Evolutionary conservation across 2,888 invertebrate species (phyloP), one percentile per base, ranked within the genome.

Genomic region (Spodoptera exigua): DNA sequence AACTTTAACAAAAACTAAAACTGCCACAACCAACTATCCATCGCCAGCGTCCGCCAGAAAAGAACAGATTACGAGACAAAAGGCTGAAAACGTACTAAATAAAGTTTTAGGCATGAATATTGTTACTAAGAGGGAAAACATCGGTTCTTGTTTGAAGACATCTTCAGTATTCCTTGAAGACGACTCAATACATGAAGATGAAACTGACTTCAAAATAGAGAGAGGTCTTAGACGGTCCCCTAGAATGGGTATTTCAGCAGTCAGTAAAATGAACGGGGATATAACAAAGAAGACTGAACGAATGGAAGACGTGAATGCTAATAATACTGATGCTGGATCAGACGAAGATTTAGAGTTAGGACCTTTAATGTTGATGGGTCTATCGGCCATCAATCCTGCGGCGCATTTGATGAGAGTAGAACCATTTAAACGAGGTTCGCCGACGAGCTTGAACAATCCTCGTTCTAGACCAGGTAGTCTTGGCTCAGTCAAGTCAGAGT

Each of bases 321-420:
- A 89, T 63, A 86, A 79, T 65, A 84, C 83, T 67, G 93, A 93
- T 51, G 81, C 86, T 21, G 83, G 88, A 43, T 93, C 94, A 2
- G 95, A 95, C 68, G 96, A 96, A 69, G 96, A 96, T 76, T 92
- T 95, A 81, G 94, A 94, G 63, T 91, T 95, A 90, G 95, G 96
- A 40, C 96, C 96, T 1, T 86, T 96, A 11, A 95, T 96, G 95
- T 86, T 96, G 47, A 96, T 96, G 91, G 96, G 96, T 44, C 84
- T 96, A 53, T 95, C 95, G 48, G 95, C 95, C 18, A 94, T 95
- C 11, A 95, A 95, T 80, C 95, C 95, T n/a, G 95, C 95, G 36
- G 95, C 95, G 18, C 95, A 95, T 81, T 86, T 95, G 41, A 94
- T 95, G 85, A 91, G 95, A 82, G 90, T 95, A 54, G 95, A 96